Evolutionary conservation across 2,113 vertebrate genomes (phyloP), one percentile per base, ranked within the genome.

Genomic region (Diadophis punctatus): DNA sequence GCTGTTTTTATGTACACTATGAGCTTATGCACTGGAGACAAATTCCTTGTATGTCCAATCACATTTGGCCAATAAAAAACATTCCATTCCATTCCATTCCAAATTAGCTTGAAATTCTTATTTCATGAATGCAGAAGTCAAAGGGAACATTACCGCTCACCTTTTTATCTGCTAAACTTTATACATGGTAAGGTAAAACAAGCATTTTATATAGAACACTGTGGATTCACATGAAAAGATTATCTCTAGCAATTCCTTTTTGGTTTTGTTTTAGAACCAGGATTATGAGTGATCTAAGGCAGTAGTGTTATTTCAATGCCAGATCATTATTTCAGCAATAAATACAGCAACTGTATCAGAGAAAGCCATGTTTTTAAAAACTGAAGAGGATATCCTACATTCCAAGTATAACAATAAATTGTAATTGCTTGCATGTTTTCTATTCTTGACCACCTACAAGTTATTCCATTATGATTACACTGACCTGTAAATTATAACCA

Each of bases 381-480:
- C 84, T 46, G 88, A 48, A 8, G 74, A 27, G 23, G 39, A 90
- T 27, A 91, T 5, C 11, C 90, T 56, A 94, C 23, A 85, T 86
- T 49, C 16, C 48, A 34, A 90, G 18, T 51, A 46, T 93, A 43
- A 43, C 27, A 89, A 55, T 90, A n/a, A 16, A 87, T 60, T 22
- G 96, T 87, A 94, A 91, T 87, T 90, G 68, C 49, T 93, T 95
- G 95, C 95, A 92, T 49, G 5, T 94, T 68, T 23, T 48, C 74
- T 87, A 85, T 80, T 89, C 46, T 20, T 88, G 55, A 60, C 87
- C 46, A 91, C 10, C 51, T 91, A 34, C n/a, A 52, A 92, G 95
- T 92, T 92, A 89, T 89, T 93, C 86, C 91, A 90, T 90, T 48
- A 87, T 27, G 56, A 23, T 68, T 68, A 94, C 80, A 85, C 53